A percentile compares a stretch with the other conserved stretches of the same genome.
Evolutionary conservation across 1,140 invertebrate genomes (phyloP).

Genomic region (Drosophila lowei): DNA sequence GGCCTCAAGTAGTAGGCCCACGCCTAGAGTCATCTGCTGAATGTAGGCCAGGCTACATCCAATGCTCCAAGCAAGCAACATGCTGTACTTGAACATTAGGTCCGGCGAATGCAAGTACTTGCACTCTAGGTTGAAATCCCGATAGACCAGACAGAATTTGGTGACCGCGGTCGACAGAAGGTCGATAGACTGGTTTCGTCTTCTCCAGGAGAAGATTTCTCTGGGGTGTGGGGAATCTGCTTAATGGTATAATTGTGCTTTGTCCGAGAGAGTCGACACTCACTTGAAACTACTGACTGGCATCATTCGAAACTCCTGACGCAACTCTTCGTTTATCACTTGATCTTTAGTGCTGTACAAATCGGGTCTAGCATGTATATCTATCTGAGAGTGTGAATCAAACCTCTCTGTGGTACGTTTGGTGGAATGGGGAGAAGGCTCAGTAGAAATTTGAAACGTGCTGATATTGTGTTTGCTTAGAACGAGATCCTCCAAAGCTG

Average conservation of each 20-base stretch:
- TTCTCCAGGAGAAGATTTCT: too few species aligned
- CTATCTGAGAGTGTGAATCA: slow-evolving; percentile 51
- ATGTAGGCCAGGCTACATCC: slow-evolving; percentile 7
- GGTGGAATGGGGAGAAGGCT: slow-evolving; percentile 62
- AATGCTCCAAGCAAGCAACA: slow-evolving; percentile 37
- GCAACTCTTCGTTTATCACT: slow-evolving; percentile 8
- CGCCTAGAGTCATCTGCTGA: not conserved
- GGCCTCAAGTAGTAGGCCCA: fast-evolving
- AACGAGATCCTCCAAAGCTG: slow-evolving; percentile 86
- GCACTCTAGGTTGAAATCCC: slow-evolving; percentile 52
- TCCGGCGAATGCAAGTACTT: slow-evolving; percentile 63
- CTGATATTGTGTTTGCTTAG: slow-evolving; percentile 87
- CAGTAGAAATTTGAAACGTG: slow-evolving; percentile 88
- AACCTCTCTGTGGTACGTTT: not conserved
- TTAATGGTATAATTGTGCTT: too few species aligned
- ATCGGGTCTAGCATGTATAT: not conserved
- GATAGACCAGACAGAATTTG: slow-evolving; percentile 56
- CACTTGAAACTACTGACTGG: slow-evolving; percentile 67
- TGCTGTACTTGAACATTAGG: slow-evolving; percentile 71
- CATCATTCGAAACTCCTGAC: slow-evolving; percentile 66
- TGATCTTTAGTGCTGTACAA: too few species aligned
- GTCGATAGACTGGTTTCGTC: not conserved
- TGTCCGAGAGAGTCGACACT: slow-evolving; percentile 11
- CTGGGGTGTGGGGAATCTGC: too few species aligned
- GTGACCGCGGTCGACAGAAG: slow-evolving; percentile 6